Evolutionary conservation across 92 coral and sea anemone species (phyloP), one percentile per base, ranked within the genome.

Genomic region (Porites lobata): DNA sequence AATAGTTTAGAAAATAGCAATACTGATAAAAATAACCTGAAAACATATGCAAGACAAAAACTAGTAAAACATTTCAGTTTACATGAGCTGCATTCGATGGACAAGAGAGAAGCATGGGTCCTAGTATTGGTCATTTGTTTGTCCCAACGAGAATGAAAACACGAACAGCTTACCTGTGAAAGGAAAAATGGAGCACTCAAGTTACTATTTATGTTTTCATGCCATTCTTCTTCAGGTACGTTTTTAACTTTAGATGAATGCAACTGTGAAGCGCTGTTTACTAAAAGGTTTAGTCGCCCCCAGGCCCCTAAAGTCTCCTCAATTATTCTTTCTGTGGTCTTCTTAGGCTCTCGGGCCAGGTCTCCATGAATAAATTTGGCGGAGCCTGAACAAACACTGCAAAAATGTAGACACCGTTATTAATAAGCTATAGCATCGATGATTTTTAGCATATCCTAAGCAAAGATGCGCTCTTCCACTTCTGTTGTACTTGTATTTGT

Each of bases 131-230:
- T 32, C 43, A 32, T 32, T 32, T 32, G 43, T 4, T 32, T 32
- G 2, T 32, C 43, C 43, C 6, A 32, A 4, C 43, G 9, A 69
- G 12, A 0, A 26, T 56, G 24, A 4, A 20, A 53, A 53, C 38
- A 50, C 18, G 32, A 2, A 18, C 11, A 0, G 54, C 62, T n/a
- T 85, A 94, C 96, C 96, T 94, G 95, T 11, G 92, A 89, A 38
- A 94, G 38, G 65, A 94, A 94, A 93, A 94, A 94, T 53, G 95
- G 95, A 4, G 96, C 88, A 22, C 79, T 65, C 6, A 94, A 74
- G 91, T 94, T 94, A 12, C 90, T 21, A 1, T 88, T 81, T 11
- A 92, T 75, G 74, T 89, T 75, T 6, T 38, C 86, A 58, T 89
- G 69, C 96, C 96, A 94, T 4, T 56, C 85, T 7, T 69, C 50